Evolutionary conservation across 2,113 vertebrate species (phyloP), one percentile per base, ranked within the genome.

Genomic region (Coptodon bakossiorum): DNA sequence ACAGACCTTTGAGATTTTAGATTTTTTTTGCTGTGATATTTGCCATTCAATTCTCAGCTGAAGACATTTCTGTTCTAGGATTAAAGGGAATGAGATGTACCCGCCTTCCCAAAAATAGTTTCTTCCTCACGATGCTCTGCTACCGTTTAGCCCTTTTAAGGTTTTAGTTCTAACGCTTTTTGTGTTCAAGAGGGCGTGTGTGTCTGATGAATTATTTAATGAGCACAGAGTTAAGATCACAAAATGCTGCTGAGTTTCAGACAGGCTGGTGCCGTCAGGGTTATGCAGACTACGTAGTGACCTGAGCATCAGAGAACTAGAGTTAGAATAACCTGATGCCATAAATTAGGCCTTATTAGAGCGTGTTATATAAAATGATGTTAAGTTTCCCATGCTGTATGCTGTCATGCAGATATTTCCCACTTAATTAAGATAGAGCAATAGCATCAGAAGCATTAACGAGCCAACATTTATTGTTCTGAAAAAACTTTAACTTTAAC

Each of bases 161-260:
- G 90, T 92, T 91, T 89, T 80, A 90, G 88, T 86, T 90, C 89
- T 83, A 89, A 87, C 83, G 66, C 86, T 93, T 88, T 90, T 76
- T 82, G 83, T 91, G 84, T 92, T 84, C 22, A 80, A 54, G 56
- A 63, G 9, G 40, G 73, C 43, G 2, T 24, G 88, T 80, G 85
- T 90, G 84, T 90, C 76, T 22, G 19, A 88, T 94, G 86, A 94
- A 94, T 93, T 93, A 93, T 94, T 95, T 93, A 94, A 91, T 82
- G 80, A 89, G 80, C 79, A 43, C 50, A 80, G 84, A 91, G 90
- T 90, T 86, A 88, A 89, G 90, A 94, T 91, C 91, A 91, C 94
- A 93, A 93, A 92, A 92, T 92, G 85, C 93, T 76, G 43, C 50
- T 17, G 50, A 90, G 84, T 83, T 84, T 89, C 56, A 93, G 93